Evolutionary conservation across 1,140 invertebrate species (phyloP).

Genomic region (Megalonaias nervosa): DNA sequence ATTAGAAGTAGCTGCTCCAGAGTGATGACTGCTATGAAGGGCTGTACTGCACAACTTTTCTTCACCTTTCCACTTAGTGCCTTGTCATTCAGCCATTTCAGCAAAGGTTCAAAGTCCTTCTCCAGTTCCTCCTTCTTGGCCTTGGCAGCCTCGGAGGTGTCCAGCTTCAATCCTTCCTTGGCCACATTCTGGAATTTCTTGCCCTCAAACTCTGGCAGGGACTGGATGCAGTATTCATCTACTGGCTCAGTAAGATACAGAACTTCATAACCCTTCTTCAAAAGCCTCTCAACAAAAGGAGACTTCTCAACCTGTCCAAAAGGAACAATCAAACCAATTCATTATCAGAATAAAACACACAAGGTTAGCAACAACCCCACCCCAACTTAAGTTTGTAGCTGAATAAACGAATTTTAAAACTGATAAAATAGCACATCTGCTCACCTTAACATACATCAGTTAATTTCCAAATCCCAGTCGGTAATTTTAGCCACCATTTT

Average conservation of each 20-base stretch:
- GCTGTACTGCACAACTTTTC: no score
- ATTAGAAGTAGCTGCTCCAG: no score
- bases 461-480: no score
- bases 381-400: no score
- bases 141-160: conserved; percentile 87
- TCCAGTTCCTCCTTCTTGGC: conserved; percentile 86
- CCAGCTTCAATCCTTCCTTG: conserved; percentile 93
- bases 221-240: conserved; percentile 98
- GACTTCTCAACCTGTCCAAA: conserved; percentile 83
- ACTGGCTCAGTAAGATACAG: conserved; percentile 96
- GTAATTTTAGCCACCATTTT: no score
- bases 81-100: conserved; percentile 89
- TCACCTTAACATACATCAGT: no score
- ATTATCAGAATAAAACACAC: no score
- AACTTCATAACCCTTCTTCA: conserved; percentile 97
- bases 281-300: conserved; percentile 95
- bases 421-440: no score
- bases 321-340: no score
- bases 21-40: background rate
- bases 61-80: conserved; percentile 86
- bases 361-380: no score
- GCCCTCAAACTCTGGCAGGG: conserved; percentile 98
- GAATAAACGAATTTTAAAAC: no score
- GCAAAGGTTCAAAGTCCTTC: conserved; percentile 90
- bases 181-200: conserved; percentile 99